phyloP scores from a whole-genome alignment of 1,140 invertebrate genomes.

The Papilio polyxenes region DNA sequence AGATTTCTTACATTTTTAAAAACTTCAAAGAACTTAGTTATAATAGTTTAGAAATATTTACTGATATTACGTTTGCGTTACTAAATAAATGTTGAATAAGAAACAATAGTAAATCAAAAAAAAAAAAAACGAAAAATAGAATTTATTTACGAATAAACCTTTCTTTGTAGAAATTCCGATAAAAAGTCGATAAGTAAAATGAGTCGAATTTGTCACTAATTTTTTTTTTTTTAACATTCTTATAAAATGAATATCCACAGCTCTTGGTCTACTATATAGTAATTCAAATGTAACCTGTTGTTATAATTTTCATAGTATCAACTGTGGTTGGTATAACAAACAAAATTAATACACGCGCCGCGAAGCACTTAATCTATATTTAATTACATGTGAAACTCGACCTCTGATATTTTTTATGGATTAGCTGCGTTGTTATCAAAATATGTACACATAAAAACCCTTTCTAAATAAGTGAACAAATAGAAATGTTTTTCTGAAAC shows the following conservation, averaged over 20 bases:
- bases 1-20: background rate
- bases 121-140: too few relatives aligned
- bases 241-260: constrained; percentile 30
- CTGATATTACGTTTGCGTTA: too few relatives aligned
- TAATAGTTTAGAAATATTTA: background rate
- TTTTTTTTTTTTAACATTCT: background rate
- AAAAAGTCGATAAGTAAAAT: too few relatives aligned
- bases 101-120: too few relatives aligned
- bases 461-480: background rate
- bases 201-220: too few relatives aligned
- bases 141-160: too few relatives aligned
- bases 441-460: background rate
- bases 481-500: background rate
- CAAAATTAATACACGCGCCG: constrained; percentile 47
- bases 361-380: constrained; percentile 59
- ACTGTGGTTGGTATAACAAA: constrained; percentile 50
- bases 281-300: constrained; percentile 53
- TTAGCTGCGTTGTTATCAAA: constrained; percentile 28
- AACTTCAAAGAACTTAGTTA: background rate
- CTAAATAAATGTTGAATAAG: too few relatives aligned
- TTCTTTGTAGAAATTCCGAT: too few relatives aligned
- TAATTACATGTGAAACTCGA: constrained; percentile 52
- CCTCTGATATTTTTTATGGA: constrained; percentile 28
- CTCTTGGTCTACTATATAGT: constrained; percentile 51
- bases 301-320: constrained; percentile 53